These are phyloP conservation scores for Poeciliopsis paucimaculata DNA, from an alignment of 2,797 vertebrate genomes.

Conservation along the genomic window DNA sequence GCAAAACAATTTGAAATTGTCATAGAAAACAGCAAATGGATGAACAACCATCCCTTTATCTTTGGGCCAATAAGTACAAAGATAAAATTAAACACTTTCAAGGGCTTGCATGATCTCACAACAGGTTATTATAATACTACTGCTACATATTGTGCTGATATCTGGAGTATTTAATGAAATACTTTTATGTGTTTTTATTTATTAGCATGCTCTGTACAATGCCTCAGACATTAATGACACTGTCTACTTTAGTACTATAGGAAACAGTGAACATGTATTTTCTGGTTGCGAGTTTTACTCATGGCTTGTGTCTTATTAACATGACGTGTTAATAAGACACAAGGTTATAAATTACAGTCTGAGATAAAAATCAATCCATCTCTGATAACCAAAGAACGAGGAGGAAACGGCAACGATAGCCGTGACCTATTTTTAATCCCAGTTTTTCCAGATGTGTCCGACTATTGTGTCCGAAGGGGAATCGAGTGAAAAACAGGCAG, in stretches of 20 bases:
- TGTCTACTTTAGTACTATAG: background rate
- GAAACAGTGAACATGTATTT: background rate
- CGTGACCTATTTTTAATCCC: slow-evolving; percentile 52
- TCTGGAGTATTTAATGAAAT: too few species aligned
- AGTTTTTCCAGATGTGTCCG: slow-evolving; percentile 67
- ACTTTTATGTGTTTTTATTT: too few species aligned
- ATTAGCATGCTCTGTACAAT: background rate
- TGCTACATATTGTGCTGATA: too few species aligned
- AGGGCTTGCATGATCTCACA: too few species aligned
- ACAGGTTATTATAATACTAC: too few species aligned
- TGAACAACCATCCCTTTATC: too few species aligned
- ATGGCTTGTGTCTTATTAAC: too few species aligned
- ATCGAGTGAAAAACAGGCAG: slow-evolving; percentile 31
- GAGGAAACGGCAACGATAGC: slow-evolving; percentile 27
- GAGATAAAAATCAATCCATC: slow-evolving; percentile 1
- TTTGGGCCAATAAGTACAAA: too few species aligned
- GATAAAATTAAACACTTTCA: too few species aligned
- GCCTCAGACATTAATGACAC: background rate
- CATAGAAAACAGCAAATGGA: too few species aligned
- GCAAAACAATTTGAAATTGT: too few species aligned
- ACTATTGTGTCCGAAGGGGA: slow-evolving; percentile 58
- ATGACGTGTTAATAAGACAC: background rate
- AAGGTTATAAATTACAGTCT: background rate
- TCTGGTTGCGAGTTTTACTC: too few species aligned
- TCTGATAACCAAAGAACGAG: background rate